Evolutionary conservation across 2,888 invertebrate genomes (phyloP), one percentile per base, ranked within the genome.

Genomic region (Coronaproctus castanopsis): DNA sequence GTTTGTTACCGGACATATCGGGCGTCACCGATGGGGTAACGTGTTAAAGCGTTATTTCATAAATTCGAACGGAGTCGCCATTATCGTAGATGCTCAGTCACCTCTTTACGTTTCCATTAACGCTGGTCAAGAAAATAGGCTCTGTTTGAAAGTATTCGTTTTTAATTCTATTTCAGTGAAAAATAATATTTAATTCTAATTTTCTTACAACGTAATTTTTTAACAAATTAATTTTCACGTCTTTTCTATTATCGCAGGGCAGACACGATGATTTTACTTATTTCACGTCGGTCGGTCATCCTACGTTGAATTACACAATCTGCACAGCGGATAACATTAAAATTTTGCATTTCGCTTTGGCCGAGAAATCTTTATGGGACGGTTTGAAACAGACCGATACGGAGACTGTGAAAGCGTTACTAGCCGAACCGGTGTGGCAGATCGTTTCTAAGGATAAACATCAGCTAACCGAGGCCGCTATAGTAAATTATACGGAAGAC

Each of bases 391-490:
- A 85, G 24, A 80, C 82, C 54, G 88, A 88, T 59, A 77, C 83
- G 58, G 78, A 80, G 62, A 80, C 82, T 0, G 76, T 89, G 58
- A 81, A 85, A 64, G 81, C 84, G 0, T 70, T 90, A 14, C 76
- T 90, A 51, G 82, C 83, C 1, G 88, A 88, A 69, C 90, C 90
- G 0, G 81, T 91, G 0, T 91, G 90, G 88, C 83, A 86, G 69
- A 85, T 90, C 61, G 83, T 86, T 0, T 81, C 85, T 0, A 75
- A 77, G 63, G 81, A 80, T 66, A 75, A 77, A 48, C 79, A 80
- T 63, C 71, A 83, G 3, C 71, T 84, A 2, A 80, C 79, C 64
- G 83, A 85, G 77, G 69, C 73, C 1, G 80, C 82, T 0, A 81
- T 90, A 57, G 81, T 83, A 2, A 85, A 87, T 69, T 87, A 87